These are phyloP conservation scores for Amphipyra berbera DNA, from an alignment of 2,888 invertebrate genomes.

Conservation along the genomic window DNA sequence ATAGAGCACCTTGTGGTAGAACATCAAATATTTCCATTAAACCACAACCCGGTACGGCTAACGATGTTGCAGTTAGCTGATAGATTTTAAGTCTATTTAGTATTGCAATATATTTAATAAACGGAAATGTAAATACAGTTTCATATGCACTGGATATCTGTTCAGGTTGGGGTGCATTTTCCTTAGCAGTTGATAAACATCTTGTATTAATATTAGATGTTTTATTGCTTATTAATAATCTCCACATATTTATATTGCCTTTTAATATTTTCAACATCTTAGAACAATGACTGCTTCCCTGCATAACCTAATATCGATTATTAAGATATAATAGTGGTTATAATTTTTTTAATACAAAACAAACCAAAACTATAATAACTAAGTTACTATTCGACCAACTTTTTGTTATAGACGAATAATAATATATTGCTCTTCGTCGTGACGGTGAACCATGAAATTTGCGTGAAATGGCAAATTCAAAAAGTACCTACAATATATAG, in stretches of 20 bases:
- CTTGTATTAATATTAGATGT: slow-evolving; percentile 19
- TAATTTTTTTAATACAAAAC: too few relatives aligned
- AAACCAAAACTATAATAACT: too few relatives aligned
- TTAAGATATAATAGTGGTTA: too few relatives aligned
- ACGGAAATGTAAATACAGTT: slow-evolving; percentile 80
- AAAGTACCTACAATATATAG: too few relatives aligned
- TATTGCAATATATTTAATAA: slow-evolving; percentile 82
- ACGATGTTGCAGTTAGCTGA: slow-evolving; percentile 79
- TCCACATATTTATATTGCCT: slow-evolving; percentile 37
- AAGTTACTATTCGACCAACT: too few relatives aligned
- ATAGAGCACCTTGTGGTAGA: slow-evolving; percentile 69
- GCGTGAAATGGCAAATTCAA: too few relatives aligned
- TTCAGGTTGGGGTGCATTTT: slow-evolving; percentile 23
- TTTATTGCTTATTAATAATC: slow-evolving; percentile 16
- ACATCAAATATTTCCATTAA: slow-evolving; percentile 77
- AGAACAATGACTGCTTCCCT: too few relatives aligned
- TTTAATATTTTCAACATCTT: neutral
- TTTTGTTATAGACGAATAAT: too few relatives aligned
- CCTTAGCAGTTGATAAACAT: slow-evolving; percentile 33
- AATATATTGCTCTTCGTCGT: too few relatives aligned
- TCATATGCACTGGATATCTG: slow-evolving; percentile 66
- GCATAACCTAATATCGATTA: too few relatives aligned
- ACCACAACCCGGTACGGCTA: slow-evolving; percentile 79
- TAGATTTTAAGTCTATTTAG: slow-evolving; percentile 89
- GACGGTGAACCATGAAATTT: too few relatives aligned